These are phyloP conservation scores for Uropetala carovei DNA, from an alignment of 2,888 invertebrate species.

Conservation along the genomic window DNA sequence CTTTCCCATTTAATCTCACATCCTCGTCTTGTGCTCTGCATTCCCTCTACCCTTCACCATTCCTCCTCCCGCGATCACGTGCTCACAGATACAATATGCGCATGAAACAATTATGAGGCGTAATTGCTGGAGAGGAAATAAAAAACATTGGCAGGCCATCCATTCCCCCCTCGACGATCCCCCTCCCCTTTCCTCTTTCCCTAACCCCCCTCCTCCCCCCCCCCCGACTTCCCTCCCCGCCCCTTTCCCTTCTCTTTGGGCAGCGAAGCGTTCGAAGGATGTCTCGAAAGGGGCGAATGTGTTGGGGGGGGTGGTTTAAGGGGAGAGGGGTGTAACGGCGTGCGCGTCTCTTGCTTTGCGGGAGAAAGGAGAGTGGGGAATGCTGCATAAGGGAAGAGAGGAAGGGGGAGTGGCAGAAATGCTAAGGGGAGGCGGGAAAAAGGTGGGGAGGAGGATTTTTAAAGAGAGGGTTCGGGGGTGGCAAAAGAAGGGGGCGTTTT, in stretches of 20 bases:
- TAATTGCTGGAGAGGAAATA: conserved; percentile 22
- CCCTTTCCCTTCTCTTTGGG: conserved; percentile 17
- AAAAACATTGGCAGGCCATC: conserved; percentile 23
- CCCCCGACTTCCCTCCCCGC: neutral
- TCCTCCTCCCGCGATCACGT: neutral
- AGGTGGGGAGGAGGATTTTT: neutral
- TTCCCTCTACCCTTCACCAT: neutral
- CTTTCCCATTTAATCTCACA: no score
- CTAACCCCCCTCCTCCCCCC: neutral
- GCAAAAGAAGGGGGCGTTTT: neutral
- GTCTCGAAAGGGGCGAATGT: conserved; percentile 15
- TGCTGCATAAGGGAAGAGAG: neutral
- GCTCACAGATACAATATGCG: conserved; percentile 25
- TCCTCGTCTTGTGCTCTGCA: no score
- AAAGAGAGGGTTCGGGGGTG: neutral
- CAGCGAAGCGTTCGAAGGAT: conserved; percentile 58
- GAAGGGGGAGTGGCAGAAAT: neutral
- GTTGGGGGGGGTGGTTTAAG: neutral
- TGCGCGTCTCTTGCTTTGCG: neutral
- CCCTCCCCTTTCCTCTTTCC: neutral
- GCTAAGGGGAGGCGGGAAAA: neutral
- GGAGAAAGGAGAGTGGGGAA: neutral
- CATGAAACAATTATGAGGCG: conserved; percentile 50
- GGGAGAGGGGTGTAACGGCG: neutral
- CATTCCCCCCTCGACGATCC: neutral